A percentile compares a stretch with the other conserved stretches of the same genome.
Evolutionary conservation across 2,888 invertebrate genomes (phyloP).

Genomic region (Achlya flavicornis): DNA sequence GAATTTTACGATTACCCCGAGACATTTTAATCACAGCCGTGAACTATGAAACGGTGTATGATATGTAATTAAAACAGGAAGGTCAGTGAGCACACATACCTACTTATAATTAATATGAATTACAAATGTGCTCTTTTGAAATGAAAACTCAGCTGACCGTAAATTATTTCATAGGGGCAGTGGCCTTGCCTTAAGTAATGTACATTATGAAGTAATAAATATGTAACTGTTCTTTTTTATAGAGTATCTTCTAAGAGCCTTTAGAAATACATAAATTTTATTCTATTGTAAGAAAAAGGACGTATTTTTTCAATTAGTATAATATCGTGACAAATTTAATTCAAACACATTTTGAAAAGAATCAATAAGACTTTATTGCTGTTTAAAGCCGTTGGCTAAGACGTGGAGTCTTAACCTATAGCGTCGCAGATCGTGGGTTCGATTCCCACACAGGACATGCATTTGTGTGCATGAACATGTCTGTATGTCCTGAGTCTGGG

Average conservation of each 20-base stretch:
- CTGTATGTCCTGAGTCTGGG: no score
- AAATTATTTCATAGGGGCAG: constrained; percentile 79
- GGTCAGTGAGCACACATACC: constrained; percentile 77
- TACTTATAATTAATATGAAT: constrained; percentile 77
- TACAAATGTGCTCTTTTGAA: constrained; percentile 76
- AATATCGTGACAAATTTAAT: not conserved
- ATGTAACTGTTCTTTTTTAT: constrained; percentile 48
- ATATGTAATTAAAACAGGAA: constrained; percentile 77
- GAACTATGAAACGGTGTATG: constrained; percentile 77
- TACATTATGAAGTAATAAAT: constrained; percentile 61
- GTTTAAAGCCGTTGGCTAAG: no score
- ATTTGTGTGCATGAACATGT: no score
- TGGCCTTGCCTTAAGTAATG: constrained; percentile 68
- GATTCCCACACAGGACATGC: no score
- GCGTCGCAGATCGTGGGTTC: no score
- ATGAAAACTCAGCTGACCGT: constrained; percentile 76
- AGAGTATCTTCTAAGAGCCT: constrained; percentile 30
- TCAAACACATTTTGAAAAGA: not conserved
- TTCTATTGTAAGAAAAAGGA: constrained; percentile 23
- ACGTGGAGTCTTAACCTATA: no score
- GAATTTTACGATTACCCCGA: constrained; percentile 65
- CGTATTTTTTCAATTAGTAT: constrained; percentile 20
- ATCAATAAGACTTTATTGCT: no score
- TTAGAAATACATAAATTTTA: constrained; percentile 30
- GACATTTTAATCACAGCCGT: constrained; percentile 80